Base-by-base conservation (phyloP, 2,797 vertebrate species). In the Masticophis lateralis region DNA sequence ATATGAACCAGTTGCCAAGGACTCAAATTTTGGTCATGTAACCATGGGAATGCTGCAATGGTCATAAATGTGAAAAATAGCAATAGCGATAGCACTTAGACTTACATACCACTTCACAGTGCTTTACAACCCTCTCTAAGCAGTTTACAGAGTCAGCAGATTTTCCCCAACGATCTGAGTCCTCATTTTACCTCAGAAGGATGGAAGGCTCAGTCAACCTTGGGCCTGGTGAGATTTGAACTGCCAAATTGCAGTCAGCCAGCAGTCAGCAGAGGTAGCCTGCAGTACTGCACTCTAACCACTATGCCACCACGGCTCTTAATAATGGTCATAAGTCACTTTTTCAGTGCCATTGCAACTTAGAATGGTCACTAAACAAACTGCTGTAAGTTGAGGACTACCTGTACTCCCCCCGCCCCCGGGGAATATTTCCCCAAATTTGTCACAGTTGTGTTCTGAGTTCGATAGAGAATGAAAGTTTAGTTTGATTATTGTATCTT, bases 221-320 rank as follows among this genome's bases (percentile, higher is more conserved):
- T 63, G 60, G 28, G 0, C 25, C 60, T 63, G 60, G 60, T 63
- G 60, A 63, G 3, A 63, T 63, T 63, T 25, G 1, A 28, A 28
- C 60, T 63, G 25, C 60, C 60, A 28, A 63, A 63, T 28, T 28
- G 60, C 1, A 63, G 60, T 1, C 60, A 60, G 20, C 59, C 22
- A 1, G 20, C 20, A 3, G 2, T 10, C 60, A 61, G 60, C 60
- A 61, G 60, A 27, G 28, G 60, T 28, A 63, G 60, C 1, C 60
- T 63, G 60, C 25, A 12, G 60, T 4, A 63, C 10, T 63, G 60
- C 10, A 28, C 10, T 28, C 10, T 28, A 28, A 63, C 25, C 25
- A 11, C 10, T 63, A 1, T 0, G 3, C 1, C 3, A 11, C 2
- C 60, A 27, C 1, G 0, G 60, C 25, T 61, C 60, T 61, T 27